Evolutionary conservation across 2,888 invertebrate species (phyloP), one percentile per base, ranked within the genome.

Genomic region (Schizaphis graminum): DNA sequence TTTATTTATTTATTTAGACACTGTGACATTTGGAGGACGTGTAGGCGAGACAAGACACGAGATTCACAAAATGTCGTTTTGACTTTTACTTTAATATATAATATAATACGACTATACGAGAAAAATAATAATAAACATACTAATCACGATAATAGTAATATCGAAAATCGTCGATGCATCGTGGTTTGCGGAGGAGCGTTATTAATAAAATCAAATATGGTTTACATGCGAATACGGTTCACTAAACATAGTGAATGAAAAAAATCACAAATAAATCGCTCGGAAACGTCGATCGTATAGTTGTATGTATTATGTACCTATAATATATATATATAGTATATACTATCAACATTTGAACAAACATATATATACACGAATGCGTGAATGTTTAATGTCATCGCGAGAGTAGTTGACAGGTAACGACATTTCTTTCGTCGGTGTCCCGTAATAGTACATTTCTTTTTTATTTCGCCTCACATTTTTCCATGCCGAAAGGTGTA

Each of bases 31-130:
- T 88, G 1, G 24, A 53, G 21, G n/a, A 88, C 10, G 49, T 10
- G n/a, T 88, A 53, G 49, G 10, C 87, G 87, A 88, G 87, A 88
- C 87, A 49, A 88, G 21, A 49, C 49, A 49, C 47, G 16, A 87
- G 21, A 77, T 77, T 77, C 35, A 35, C 35, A 77, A 77, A 77
- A 77, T 35, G 8, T 8, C 21, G 7, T 77, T 77, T 77, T 2
- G 77, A 35, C 35, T 35, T 77, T 77, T 35, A 77, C 35, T 24
- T 8, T 35, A 35, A 35, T 21, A 77, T 77, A 77, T 77, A 35
- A 77, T 35, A 21, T 53, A 53, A 21, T 53, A 53, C 3, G 21
- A 21, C 53, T 53, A 53, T 53, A 53, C 53, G 53, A 53, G 5
- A 3, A 53, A 5, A 53, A 53, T 53, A 77, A 77, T 77, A 35